phyloP scores from a whole-genome alignment of 2,113 vertebrate genomes.

The Nothobranchius furzeri region DNA sequence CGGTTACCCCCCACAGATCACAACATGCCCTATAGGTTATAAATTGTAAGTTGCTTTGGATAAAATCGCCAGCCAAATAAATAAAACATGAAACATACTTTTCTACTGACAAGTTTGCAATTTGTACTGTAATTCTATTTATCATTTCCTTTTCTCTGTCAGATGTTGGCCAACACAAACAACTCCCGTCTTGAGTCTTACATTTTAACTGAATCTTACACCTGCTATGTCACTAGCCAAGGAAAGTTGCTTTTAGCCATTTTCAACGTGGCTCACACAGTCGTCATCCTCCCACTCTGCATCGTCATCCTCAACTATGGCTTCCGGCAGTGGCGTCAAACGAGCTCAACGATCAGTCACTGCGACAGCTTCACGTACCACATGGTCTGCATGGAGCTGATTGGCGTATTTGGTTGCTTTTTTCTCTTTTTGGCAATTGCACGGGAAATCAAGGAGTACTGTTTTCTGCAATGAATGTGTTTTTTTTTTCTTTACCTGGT shows the following conservation, averaged over 20 bases:
- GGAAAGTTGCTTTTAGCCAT: not conserved
- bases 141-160: no score
- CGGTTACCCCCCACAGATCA: no score
- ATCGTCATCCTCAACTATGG: not conserved
- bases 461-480: not conserved
- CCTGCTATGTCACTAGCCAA: no score
- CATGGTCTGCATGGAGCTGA: not conserved
- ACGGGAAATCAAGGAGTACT: fast-evolving
- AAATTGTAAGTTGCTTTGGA: no score
- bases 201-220: no score
- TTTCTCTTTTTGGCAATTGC: not conserved
- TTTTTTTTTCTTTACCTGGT: not conserved
- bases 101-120: no score
- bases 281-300: not conserved
- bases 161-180: no score
- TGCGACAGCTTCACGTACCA: conserved; percentile 13
- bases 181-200: no score
- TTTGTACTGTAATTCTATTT: no score
- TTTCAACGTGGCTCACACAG: not conserved
- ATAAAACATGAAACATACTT: no score
- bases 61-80: no score
- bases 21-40: no score
- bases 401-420: not conserved
- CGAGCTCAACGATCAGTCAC: not conserved
- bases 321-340: not conserved